Evolutionary conservation across 2,888 invertebrate genomes (phyloP).

Genomic region (Stegophylla sp.): DNA sequence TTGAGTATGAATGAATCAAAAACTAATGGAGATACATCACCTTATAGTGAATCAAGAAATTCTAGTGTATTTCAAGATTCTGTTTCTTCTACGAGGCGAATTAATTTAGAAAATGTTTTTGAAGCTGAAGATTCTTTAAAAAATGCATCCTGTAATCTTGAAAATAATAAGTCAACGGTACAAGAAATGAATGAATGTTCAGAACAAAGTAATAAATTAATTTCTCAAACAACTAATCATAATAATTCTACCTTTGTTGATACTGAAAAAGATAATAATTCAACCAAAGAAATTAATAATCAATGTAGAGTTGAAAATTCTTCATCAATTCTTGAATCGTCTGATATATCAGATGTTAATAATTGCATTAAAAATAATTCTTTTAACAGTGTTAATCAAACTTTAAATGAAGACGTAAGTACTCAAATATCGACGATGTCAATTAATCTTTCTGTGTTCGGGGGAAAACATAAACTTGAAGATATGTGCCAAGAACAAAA

Average conservation of each 20-base stretch:
- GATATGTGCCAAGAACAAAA: not conserved
- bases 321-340: no score
- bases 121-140: conserved; percentile 51
- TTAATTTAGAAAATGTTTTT: conserved; percentile 47
- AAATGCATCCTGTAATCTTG: not conserved
- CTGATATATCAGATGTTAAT: not conserved
- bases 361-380: not conserved
- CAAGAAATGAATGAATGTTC: not conserved
- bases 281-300: no score
- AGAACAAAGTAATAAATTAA: no score
- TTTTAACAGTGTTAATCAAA: not conserved
- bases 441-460: no score
- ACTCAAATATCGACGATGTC: no score
- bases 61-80: not conserved
- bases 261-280: no score
- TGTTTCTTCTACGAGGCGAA: conserved; percentile 20
- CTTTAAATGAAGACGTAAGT: no score
- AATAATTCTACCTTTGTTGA: no score
- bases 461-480: not conserved
- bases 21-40: not conserved
- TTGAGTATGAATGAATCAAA: conserved; percentile 25
- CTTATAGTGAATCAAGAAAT: conserved; percentile 4
- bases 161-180: not conserved
- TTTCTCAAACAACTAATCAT: no score
- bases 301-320: no score